Base-by-base conservation (phyloP, 2,888 invertebrate species). In the Zeuzera pyrina region DNA sequence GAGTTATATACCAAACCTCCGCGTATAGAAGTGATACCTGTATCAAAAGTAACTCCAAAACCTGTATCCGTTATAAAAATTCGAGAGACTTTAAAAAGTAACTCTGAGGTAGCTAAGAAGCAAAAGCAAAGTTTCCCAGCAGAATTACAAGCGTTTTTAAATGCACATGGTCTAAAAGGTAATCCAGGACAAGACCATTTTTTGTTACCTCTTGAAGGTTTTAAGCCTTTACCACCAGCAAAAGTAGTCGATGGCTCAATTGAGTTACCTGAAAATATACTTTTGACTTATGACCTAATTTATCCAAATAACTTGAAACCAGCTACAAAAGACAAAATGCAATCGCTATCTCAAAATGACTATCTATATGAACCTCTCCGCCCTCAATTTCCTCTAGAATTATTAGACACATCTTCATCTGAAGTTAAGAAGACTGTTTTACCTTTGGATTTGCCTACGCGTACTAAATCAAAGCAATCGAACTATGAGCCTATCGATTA, bases 1-100 rank as follows among this genome's bases (percentile, higher is more conserved):
- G 89, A 90, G 44, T 59, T 90, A 1, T 90, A 87, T 48, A 90
- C 89, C 2, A 87, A 86, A 57, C 85, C 87, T 26, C 90, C 91
- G 1, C 70, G 90, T 38, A 83, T 87, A 1, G 84, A 87, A 54
- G 78, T 89, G 27, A 69, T 89, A 2, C 58, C 66, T 13, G 68
- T 61, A 37, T 52, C 61, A 2, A 59, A 63, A 32, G 49, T 63
- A 2, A 68, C 69, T n/a, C 55, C 63, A 2, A 71, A 56, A 40
- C 60, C 70, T 14, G 30, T 42, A 1, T 58, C 49, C 33, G 38
- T 41, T 5, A 43, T 51, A 14, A 60, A 63, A 29, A 39, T 61
- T n/a, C 43, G 59, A 19, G 51, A 57, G 30, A 58, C 57, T 1
- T 43, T 59, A 2, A 57, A 57, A 21, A 57, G 47, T 24, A 70